A percentile compares a stretch with the other conserved stretches of the same genome.
phyloP scores from a whole-genome alignment of 1,140 invertebrate species.

The Proctacanthus coquilletti region DNA sequence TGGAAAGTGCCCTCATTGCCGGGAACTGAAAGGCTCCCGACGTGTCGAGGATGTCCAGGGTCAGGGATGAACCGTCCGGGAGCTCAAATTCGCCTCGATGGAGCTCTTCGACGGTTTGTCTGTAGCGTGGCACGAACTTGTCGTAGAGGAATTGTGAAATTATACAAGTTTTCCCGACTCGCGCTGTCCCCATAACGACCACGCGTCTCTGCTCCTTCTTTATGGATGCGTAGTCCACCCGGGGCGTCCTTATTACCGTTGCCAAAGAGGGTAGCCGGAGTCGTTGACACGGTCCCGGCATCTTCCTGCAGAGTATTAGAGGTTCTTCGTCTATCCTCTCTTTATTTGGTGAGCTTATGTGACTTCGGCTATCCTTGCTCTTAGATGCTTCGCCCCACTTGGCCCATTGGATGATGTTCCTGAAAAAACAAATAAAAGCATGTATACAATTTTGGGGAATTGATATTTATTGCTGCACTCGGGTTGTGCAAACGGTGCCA shows the following conservation, averaged over 20 bases:
- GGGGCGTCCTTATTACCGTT: slow-evolving; percentile 9
- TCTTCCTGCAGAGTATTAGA: too few species aligned
- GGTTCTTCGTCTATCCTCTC: too few species aligned
- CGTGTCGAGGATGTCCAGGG: slow-evolving; percentile 39
- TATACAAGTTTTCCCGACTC: slow-evolving; percentile 43
- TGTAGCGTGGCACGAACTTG: slow-evolving; percentile 35
- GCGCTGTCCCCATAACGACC: slow-evolving; percentile 32
- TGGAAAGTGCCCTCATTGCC: slow-evolving; percentile 43
- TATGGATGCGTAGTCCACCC: slow-evolving; percentile 6
- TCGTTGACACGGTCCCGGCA: slow-evolving; percentile 12
- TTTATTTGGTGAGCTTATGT: too few species aligned
- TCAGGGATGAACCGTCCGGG: slow-evolving; percentile 24
- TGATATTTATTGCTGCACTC: too few species aligned
- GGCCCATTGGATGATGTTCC: too few species aligned
- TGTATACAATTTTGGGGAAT: too few species aligned
- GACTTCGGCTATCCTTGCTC: too few species aligned
- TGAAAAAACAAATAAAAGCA: too few species aligned
- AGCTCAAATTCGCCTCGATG: slow-evolving; percentile 38
- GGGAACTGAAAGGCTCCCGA: slow-evolving; percentile 40
- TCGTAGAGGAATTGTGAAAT: slow-evolving; percentile 45
- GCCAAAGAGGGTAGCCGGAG: slow-evolving; percentile 18
- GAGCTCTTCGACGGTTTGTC: slow-evolving; percentile 41
- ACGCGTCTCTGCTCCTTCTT: slow-evolving; percentile 25
- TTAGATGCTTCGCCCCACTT: too few species aligned
- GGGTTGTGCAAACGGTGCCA: too few species aligned